Conservation (phyloP, 1,140 invertebrate genomes). For the Calephelis nemesis region DNA sequence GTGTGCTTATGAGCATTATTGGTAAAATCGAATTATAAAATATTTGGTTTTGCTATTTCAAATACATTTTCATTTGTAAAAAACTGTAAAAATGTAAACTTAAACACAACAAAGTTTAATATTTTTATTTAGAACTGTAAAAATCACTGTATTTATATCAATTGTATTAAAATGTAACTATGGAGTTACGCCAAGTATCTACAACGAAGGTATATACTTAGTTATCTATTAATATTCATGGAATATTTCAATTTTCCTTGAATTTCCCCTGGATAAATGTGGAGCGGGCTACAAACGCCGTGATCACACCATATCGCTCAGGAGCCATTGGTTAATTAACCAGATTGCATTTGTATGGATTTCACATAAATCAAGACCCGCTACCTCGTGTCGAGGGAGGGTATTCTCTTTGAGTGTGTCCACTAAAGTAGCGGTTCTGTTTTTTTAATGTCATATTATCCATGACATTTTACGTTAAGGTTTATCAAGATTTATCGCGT, state of each 20-base stretch:
- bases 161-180: too few relatives aligned
- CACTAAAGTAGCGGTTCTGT: slow-evolving; percentile 29
- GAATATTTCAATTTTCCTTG: slow-evolving; percentile 5
- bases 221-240: too few relatives aligned
- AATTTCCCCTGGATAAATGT: slow-evolving; percentile 12
- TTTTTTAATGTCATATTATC: not conserved
- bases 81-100: too few relatives aligned
- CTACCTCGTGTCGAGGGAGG: slow-evolving; percentile 37
- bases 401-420: slow-evolving; percentile 44
- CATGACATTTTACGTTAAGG: not conserved
- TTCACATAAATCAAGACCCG: slow-evolving; percentile 58
- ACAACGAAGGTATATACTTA: too few relatives aligned
- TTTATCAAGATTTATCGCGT: not conserved
- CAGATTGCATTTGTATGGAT: slow-evolving; percentile 63
- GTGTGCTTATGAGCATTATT: too few relatives aligned
- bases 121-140: too few relatives aligned
- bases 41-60: too few relatives aligned
- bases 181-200: too few relatives aligned
- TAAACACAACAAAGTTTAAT: too few relatives aligned
- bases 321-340: slow-evolving; percentile 47
- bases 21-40: too few relatives aligned
- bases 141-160: too few relatives aligned
- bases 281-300: slow-evolving; percentile 19
- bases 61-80: too few relatives aligned
- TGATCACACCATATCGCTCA: slow-evolving; percentile 40